These are phyloP conservation scores for Limonius californicus DNA, from an alignment of 1,140 invertebrate genomes.

Conservation along the genomic window DNA sequence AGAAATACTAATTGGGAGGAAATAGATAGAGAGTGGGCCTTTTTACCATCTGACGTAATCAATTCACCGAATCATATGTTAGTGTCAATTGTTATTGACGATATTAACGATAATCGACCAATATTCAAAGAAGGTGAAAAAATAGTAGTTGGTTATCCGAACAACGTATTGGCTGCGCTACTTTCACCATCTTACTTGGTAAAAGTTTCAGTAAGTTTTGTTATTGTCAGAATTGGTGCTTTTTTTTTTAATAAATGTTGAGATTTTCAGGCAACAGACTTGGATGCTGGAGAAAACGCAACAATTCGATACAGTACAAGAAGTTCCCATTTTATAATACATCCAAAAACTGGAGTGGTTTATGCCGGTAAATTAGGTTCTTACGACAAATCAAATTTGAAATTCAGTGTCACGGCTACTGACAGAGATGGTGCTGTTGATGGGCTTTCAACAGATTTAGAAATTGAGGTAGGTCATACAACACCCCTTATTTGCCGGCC, in stretches of 20 bases:
- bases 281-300: constrained; percentile 32
- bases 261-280: constrained; percentile 35
- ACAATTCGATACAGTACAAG: constrained; percentile 30
- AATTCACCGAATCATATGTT: constrained; percentile 44
- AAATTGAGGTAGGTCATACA: constrained; percentile 24
- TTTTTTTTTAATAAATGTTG: not conserved
- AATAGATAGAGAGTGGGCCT: not conserved
- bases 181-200: constrained; percentile 46
- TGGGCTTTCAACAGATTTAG: not conserved
- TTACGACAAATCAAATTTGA: constrained; percentile 6
- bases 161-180: constrained; percentile 42
- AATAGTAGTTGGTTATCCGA: constrained; percentile 49
- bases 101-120: constrained; percentile 52
- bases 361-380: constrained; percentile 29
- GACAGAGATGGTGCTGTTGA: constrained; percentile 26
- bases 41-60: not conserved
- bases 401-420: constrained; percentile 24
- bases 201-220: constrained; percentile 46
- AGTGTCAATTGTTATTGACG: constrained; percentile 50
- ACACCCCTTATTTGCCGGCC: too few relatives aligned
- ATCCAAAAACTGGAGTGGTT: constrained; percentile 32
- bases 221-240: constrained; percentile 16
- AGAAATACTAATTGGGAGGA: too few relatives aligned
- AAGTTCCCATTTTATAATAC: constrained; percentile 26
- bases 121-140: constrained; percentile 44